Evolutionary conservation across 2,113 vertebrate genomes (phyloP), one percentile per base, ranked within the genome.

Genomic region (pig (Sus scrofa)): DNA sequence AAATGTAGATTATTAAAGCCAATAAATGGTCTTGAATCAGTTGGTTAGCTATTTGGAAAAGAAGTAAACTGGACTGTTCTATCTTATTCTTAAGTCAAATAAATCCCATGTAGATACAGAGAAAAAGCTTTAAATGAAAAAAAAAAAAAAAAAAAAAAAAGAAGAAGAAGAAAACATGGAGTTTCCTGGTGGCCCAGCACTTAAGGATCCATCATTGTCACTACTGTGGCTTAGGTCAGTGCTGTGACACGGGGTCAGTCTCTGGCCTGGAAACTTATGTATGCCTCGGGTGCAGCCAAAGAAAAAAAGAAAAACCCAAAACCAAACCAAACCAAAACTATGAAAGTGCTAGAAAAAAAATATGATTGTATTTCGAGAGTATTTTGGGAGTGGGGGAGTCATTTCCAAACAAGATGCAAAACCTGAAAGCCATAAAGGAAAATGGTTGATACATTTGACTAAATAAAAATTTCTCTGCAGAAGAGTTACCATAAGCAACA

Each of bases 371-470:
- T 74, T 89, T 91, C 77, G 77, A 74, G 84, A 94, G 67, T 91
- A 91, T 68, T 82, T 85, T 77, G 39, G 11, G 24, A 83, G 3
- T 20, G 14, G 11, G 18, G 34, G 77, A 87, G 32, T 18, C 20
- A 68, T 89, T 81, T 95, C 24, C 26, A 82, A 92, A 79, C 15
- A 86, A 79, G 13, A 19, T 60, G 39, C 2, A 82, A 86, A 83
- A 84, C 39, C 37, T 92, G 82, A 62, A 67, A 86, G 50, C 34
- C 84, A 27, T 52, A 73, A 89, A 90, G 52, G 16, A 90, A 92
- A 94, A 63, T 88, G 7, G 26, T 24, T 84, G 82, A 20, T 89
- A 79, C 86, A 91, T 94, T 39, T 74, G 37, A 67, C 54, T 67
- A 67, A 58, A 75, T 39, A 52, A 70, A 68, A 50, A n/a, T 67